Evolutionary conservation across 2,113 vertebrate genomes (phyloP).

Genomic region (Aythya baeri): DNA sequence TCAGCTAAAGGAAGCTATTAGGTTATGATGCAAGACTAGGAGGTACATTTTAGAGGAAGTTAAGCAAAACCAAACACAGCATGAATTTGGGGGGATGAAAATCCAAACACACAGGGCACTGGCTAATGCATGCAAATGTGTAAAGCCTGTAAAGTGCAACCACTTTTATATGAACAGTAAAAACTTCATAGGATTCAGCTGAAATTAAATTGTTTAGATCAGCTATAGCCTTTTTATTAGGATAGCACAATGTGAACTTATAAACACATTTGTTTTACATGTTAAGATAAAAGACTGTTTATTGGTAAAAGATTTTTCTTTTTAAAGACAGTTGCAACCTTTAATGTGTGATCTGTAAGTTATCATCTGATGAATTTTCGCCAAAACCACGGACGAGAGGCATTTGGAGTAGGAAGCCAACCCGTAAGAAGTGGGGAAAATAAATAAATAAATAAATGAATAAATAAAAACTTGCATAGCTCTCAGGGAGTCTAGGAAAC

Average conservation of each 20-base stretch:
- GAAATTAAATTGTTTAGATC: conserved; percentile 28
- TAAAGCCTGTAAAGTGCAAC: neutral
- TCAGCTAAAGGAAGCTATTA: neutral
- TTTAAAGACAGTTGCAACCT: neutral
- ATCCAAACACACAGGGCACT: neutral
- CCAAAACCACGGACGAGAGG: neutral
- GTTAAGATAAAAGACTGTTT: conserved; percentile 44
- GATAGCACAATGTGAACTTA: conserved; percentile 14
- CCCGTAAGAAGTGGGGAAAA: neutral
- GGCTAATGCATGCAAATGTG: neutral
- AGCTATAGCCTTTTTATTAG: conserved; percentile 32
- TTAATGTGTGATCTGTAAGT: conserved; percentile 27
- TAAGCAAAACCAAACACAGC: neutral
- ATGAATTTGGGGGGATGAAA: neutral
- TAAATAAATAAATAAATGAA: neutral
- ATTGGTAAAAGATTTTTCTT: neutral
- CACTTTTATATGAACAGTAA: conserved; percentile 24
- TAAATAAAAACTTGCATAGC: neutral
- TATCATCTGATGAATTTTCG: neutral
- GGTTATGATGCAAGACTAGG: neutral
- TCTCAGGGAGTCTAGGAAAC: conserved; percentile 13
- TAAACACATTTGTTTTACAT: conserved; percentile 28
- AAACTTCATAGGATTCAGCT: neutral
- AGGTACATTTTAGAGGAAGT: neutral
- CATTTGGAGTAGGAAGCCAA: neutral